These are phyloP conservation scores for Subacronicta megacephala DNA, from an alignment of 2,888 invertebrate species.

Conservation along the genomic window DNA sequence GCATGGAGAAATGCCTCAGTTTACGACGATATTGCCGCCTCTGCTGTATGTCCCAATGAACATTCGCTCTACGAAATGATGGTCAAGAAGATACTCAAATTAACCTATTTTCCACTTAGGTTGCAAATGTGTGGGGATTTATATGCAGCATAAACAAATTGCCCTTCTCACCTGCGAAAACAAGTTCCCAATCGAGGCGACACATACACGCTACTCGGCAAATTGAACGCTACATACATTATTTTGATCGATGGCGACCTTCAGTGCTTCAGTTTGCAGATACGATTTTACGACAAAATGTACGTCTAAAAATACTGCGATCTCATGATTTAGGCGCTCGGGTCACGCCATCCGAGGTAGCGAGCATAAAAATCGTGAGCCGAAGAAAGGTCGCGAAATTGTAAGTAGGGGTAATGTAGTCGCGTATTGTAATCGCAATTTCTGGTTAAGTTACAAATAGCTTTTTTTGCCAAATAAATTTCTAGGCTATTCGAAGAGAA, in stretches of 20 bases:
- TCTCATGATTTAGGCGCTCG: conserved; percentile 69
- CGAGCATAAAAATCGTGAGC: conserved; percentile 71
- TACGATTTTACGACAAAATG: conserved; percentile 72
- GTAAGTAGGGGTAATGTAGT: no score
- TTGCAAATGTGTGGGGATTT: neutral
- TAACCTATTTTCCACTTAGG: neutral
- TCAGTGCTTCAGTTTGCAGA: conserved; percentile 58
- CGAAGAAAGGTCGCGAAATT: conserved; percentile 52
- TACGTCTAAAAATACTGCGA: conserved; percentile 72
- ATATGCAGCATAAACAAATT: neutral
- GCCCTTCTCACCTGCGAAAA: neutral
- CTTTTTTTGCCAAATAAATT: neutral
- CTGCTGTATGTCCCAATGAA: neutral
- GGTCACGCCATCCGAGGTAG: conserved; percentile 67
- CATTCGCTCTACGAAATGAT: neutral
- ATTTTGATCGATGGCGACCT: conserved; percentile 64
- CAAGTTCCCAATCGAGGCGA: conserved; percentile 2
- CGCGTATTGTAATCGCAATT: no score
- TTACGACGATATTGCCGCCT: no score
- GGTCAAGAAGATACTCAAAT: neutral
- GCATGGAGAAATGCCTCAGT: no score
- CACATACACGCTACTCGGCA: neutral
- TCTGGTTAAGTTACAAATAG: conserved; percentile 36
- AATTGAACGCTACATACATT: conserved; percentile 36
- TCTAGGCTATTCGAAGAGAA: no score